Evolutionary conservation across 2,113 vertebrate genomes (phyloP).

Genomic region (Empidonax alnorum): DNA sequence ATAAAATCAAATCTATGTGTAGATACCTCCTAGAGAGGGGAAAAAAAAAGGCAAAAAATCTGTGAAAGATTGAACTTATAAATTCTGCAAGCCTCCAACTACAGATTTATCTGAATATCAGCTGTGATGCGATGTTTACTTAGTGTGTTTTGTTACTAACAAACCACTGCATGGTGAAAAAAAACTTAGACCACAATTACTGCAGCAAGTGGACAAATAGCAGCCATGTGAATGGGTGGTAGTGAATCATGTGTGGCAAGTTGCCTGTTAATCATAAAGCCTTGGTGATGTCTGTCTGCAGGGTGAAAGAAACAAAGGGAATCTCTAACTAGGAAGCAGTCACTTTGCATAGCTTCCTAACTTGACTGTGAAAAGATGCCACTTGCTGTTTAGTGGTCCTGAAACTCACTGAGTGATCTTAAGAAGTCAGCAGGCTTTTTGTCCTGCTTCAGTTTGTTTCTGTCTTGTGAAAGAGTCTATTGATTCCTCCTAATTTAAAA

Average conservation of each 20-base stretch:
- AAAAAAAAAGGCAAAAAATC: not conserved
- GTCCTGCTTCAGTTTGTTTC: not conserved
- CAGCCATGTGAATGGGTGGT: not conserved
- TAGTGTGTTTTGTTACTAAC: not conserved
- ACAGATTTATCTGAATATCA: not conserved
- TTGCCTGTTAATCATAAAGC: not conserved
- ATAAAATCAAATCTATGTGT: not conserved
- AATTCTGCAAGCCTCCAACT: not conserved
- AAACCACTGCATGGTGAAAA: not conserved
- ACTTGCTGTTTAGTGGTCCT: not conserved
- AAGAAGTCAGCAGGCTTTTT: not conserved
- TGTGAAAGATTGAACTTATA: not conserved
- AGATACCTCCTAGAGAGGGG: not conserved
- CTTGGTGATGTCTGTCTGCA: not conserved
- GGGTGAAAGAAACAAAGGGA: not conserved
- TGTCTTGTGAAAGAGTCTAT: not conserved
- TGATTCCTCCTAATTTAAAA: not conserved
- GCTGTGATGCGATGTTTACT: not conserved
- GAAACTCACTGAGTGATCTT: not conserved
- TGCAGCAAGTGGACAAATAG: not conserved
- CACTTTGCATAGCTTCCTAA: not conserved
- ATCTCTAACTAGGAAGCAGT: not conserved
- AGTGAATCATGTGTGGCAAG: not conserved
- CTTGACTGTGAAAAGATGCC: not conserved
- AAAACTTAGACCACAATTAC: not conserved